phyloP scores from a whole-genome alignment of 2,888 invertebrate genomes.

The Pterostichus madidus region DNA sequence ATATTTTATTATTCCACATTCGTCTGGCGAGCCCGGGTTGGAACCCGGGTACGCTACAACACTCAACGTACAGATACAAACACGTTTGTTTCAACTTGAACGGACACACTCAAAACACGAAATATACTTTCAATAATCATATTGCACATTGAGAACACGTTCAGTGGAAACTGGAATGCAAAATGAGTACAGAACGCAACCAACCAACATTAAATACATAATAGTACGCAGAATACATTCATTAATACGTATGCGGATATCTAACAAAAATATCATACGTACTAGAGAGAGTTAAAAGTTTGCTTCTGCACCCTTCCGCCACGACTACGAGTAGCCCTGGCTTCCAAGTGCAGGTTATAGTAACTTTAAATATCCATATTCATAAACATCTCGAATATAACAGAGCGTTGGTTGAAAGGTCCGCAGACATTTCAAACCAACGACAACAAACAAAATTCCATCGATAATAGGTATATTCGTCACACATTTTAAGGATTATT shows the following conservation, averaged over 20 bases:
- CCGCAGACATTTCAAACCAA: slow-evolving; percentile 16
- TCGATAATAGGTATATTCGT: slow-evolving; percentile 46
- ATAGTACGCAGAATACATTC: slow-evolving; percentile 37
- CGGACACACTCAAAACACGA: slow-evolving; percentile 58
- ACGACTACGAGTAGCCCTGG: neutral
- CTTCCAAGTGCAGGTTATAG: slow-evolving; percentile 14
- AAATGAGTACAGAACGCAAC: slow-evolving; percentile 66
- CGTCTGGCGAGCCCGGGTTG: slow-evolving; percentile 37
- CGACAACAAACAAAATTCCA: slow-evolving; percentile 47
- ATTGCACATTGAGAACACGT: slow-evolving; percentile 78
- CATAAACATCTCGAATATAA: slow-evolving; percentile 51
- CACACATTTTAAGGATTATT: slow-evolving; percentile 48
- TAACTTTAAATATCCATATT: slow-evolving; percentile 54
- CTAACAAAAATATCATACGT: slow-evolving; percentile 52
- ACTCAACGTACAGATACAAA: slow-evolving; percentile 57
- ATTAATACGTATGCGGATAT: slow-evolving; percentile 49
- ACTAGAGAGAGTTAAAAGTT: slow-evolving; percentile 37
- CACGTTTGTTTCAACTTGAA: slow-evolving; percentile 40
- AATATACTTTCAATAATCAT: slow-evolving; percentile 69
- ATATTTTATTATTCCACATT: slow-evolving; percentile 65
- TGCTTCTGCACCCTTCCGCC: neutral
- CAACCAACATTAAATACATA: slow-evolving; percentile 51
- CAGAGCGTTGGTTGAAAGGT: slow-evolving; percentile 24
- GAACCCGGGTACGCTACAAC: slow-evolving; percentile 50
- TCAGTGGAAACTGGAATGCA: slow-evolving; percentile 77